phyloP scores from a whole-genome alignment of 1,140 invertebrate species.

The Listronotus oregonensis region DNA sequence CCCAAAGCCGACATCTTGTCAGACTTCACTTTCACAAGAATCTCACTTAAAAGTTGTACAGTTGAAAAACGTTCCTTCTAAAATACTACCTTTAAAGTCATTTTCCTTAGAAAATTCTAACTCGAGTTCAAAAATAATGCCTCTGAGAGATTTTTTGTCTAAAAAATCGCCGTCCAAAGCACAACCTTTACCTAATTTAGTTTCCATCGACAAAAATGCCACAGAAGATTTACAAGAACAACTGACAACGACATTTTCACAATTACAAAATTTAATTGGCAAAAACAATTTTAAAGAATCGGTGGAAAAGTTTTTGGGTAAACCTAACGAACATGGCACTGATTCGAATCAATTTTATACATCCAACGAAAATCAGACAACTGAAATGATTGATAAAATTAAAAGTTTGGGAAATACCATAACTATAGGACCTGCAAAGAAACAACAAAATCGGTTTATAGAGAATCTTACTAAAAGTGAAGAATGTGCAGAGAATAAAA shows the following conservation, averaged over 20 bases:
- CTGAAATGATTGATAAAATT: no score
- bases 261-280: background rate
- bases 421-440: no score
- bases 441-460: no score
- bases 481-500: no score
- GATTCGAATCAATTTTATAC: background rate
- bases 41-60: background rate
- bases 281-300: background rate
- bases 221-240: background rate
- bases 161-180: background rate
- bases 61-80: background rate
- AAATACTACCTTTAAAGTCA: background rate
- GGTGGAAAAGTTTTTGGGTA: background rate
- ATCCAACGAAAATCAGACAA: no score
- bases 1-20: no score
- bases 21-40: background rate
- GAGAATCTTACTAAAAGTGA: no score
- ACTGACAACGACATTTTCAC: conserved; percentile 2
- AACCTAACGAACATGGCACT: background rate
- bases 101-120: background rate
- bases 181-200: background rate
- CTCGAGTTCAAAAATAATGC: background rate
- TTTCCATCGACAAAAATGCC: background rate
- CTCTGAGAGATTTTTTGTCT: background rate
- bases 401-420: no score